Conservation (phyloP, 1,140 invertebrate species). For the Alviniconcha marisindica region DNA sequence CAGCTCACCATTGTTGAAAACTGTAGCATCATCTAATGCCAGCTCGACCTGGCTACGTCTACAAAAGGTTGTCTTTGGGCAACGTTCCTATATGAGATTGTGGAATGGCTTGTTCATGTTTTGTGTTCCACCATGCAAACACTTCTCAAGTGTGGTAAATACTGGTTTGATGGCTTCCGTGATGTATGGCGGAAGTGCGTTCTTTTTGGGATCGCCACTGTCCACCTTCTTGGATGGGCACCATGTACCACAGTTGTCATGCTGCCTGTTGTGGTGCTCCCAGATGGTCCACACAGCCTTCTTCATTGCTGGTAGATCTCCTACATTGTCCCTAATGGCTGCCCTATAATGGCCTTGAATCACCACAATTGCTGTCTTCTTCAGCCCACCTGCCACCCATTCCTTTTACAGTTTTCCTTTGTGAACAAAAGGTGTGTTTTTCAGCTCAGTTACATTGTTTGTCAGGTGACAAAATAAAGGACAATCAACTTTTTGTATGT, state of each 20-base stretch:
- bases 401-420: not conserved
- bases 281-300: slow-evolving; percentile 39
- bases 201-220: slow-evolving; percentile 3
- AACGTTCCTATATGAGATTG: slow-evolving; percentile 24
- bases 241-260: slow-evolving; percentile 31
- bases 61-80: slow-evolving; percentile 25
- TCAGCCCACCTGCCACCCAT: not conserved
- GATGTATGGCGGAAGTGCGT: slow-evolving; percentile 29
- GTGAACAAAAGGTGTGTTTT: not conserved
- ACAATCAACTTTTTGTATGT: too few species aligned
- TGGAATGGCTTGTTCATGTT: slow-evolving; percentile 30
- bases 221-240: slow-evolving; percentile 10
- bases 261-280: slow-evolving; percentile 27
- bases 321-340: slow-evolving; percentile 37
- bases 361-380: not conserved
- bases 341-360: slow-evolving; percentile 43
- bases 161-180: slow-evolving; percentile 28
- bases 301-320: slow-evolving; percentile 31
- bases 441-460: not conserved
- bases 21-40: slow-evolving; percentile 23
- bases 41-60: slow-evolving; percentile 12
- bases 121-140: slow-evolving; percentile 41
- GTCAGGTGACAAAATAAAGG: too few species aligned
- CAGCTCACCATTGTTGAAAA: not conserved
- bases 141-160: slow-evolving; percentile 36